phyloP scores from a whole-genome alignment of 2,113 vertebrate species.

The Taxidea taxus region DNA sequence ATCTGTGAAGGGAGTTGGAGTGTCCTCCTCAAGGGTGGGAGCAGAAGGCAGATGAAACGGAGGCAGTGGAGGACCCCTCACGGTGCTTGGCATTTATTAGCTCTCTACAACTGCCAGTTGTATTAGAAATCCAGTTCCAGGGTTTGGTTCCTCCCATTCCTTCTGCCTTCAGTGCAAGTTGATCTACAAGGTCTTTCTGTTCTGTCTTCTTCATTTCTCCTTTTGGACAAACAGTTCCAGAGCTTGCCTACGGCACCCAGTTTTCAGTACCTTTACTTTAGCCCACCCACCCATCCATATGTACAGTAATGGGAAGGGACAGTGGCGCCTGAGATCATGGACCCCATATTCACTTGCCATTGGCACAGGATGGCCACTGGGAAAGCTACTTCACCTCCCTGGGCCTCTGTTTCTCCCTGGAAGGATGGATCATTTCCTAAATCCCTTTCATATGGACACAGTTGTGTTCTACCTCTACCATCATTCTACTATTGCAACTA shows the following conservation, averaged over 20 bases:
- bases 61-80: rapidly evolving
- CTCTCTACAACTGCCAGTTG: rapidly evolving
- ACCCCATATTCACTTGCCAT: rapidly evolving
- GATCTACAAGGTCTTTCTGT: no score
- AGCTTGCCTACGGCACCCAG: background rate
- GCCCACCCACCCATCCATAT: rapidly evolving
- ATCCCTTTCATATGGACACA: background rate
- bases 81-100: background rate
- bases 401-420: background rate
- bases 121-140: background rate
- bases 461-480: no score
- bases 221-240: background rate
- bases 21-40: rapidly evolving
- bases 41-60: rapidly evolving
- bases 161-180: background rate
- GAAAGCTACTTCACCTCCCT: no score
- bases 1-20: background rate
- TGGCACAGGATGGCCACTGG: background rate
- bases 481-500: background rate
- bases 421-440: background rate
- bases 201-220: background rate
- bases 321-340: rapidly evolving
- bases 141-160: background rate
- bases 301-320: rapidly evolving
- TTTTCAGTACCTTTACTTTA: rapidly evolving